These are phyloP conservation scores for Cervus canadensis DNA, from an alignment of 2,113 vertebrate species.

Conservation along the genomic window DNA sequence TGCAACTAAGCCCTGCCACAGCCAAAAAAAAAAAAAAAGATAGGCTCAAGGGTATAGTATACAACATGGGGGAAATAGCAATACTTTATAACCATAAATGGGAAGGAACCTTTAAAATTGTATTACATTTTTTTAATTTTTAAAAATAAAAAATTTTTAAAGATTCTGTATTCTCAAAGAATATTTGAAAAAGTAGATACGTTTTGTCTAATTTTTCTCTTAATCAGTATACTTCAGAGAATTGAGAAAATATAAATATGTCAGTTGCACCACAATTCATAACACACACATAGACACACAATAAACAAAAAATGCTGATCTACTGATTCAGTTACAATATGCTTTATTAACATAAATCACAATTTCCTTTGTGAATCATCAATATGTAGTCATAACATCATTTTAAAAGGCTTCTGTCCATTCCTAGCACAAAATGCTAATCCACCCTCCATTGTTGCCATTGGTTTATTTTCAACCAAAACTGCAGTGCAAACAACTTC, in stretches of 20 bases:
- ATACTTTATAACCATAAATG: not conserved
- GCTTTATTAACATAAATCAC: not conserved
- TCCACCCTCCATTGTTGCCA: not conserved
- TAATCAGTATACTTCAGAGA: not conserved
- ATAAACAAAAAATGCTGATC: not conserved
- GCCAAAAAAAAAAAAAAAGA: not conserved
- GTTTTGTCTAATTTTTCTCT: not conserved
- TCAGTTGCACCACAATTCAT: not conserved
- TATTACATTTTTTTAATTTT: not conserved
- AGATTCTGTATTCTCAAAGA: not conserved
- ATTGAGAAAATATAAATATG: not conserved
- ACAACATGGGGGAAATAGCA: not conserved
- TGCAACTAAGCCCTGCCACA: not conserved
- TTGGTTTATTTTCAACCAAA: not conserved
- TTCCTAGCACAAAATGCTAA: not conserved
- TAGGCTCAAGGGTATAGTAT: not conserved
- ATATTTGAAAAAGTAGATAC: not conserved
- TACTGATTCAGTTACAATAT: not conserved
- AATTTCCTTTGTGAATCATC: not conserved
- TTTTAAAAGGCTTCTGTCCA: not conserved
- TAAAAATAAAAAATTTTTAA: not conserved
- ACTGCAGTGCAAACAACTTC: not conserved
- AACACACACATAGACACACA: not conserved
- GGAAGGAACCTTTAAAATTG: not conserved
- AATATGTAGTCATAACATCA: not conserved